These are phyloP conservation scores for Nycticebus coucang DNA, from an alignment of 2,113 vertebrate genomes.

Conservation along the genomic window DNA sequence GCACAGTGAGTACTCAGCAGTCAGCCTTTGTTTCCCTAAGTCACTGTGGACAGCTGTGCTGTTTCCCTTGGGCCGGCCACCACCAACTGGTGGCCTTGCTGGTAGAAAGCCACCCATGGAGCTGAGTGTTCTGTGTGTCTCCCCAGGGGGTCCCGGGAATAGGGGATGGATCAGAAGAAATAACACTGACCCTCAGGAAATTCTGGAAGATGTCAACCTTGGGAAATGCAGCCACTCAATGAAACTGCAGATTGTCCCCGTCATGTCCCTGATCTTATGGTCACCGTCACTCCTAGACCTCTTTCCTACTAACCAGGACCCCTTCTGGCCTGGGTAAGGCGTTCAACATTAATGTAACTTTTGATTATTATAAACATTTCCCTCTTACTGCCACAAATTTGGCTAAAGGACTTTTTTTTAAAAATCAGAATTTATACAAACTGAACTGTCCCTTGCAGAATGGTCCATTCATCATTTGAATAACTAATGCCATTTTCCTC, in stretches of 20 bases:
- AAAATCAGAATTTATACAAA: neutral
- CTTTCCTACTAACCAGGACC: neutral
- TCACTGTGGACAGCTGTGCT: neutral
- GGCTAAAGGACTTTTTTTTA: neutral
- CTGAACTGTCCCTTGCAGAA: neutral
- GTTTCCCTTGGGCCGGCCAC: neutral
- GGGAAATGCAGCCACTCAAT: neutral
- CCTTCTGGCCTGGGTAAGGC: neutral
- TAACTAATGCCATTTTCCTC: neutral
- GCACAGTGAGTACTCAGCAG: neutral
- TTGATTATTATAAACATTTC: neutral
- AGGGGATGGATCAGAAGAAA: neutral
- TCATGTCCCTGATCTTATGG: neutral
- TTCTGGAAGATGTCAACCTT: constrained; percentile 5
- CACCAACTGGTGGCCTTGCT: neutral
- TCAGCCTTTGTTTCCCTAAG: neutral
- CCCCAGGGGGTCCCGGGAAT: neutral
- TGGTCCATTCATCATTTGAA: neutral
- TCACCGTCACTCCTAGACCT: neutral
- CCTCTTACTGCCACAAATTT: neutral
- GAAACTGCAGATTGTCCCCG: neutral
- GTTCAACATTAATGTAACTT: constrained; percentile 11
- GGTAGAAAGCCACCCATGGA: neutral
- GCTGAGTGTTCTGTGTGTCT: neutral
- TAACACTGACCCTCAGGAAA: neutral